Evolutionary conservation across 2,888 invertebrate genomes (phyloP).

Genomic region (Sminthurinus aureus): DNA sequence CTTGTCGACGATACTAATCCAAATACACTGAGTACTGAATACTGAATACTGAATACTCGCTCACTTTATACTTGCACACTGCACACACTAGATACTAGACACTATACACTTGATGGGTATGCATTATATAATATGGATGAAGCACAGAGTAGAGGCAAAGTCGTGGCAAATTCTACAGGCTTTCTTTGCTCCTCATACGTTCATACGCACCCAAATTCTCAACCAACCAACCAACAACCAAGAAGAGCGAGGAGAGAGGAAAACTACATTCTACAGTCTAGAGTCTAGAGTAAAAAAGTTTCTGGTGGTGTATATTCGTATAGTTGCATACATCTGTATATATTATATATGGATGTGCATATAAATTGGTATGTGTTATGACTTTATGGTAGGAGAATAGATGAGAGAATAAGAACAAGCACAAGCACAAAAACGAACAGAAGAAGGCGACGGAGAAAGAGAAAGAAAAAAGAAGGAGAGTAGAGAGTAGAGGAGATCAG

Average conservation of each 20-base stretch:
- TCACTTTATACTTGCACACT: neutral
- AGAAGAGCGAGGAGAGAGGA: neutral
- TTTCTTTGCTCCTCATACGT: neutral
- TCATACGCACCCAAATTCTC: neutral
- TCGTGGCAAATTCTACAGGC: neutral
- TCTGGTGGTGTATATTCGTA: no score
- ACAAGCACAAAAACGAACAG: neutral
- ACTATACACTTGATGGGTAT: neutral
- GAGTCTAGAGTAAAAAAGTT: no score
- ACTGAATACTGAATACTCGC: neutral
- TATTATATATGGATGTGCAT: neutral
- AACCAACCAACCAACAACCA: no score
- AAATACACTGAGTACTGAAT: neutral
- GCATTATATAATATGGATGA: neutral
- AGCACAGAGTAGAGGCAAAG: neutral
- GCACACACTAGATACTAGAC: no score
- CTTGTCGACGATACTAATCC: neutral
- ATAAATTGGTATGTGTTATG: no score
- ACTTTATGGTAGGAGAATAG: neutral
- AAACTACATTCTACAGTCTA: no score
- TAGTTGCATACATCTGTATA: no score
- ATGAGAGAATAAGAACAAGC: neutral
- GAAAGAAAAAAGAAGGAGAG: no score
- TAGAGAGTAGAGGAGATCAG: no score
- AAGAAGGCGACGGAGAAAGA: neutral